These are phyloP conservation scores for Tangara arthus DNA, from an alignment of 2,797 vertebrate species.

Conservation along the genomic window DNA sequence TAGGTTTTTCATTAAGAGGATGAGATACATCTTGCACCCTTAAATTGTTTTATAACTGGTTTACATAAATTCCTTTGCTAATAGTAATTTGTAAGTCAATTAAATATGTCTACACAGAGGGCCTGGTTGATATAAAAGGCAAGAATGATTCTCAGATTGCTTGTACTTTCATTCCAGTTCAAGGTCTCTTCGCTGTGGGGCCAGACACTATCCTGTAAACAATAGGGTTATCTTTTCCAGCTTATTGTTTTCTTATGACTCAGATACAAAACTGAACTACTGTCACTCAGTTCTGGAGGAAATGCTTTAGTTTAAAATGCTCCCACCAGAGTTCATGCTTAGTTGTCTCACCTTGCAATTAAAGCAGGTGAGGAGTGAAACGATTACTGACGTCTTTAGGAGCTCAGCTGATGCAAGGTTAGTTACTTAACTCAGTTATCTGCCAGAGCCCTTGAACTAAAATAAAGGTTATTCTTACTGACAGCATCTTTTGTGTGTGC, in stretches of 20 bases:
- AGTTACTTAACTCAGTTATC: constrained; percentile 19
- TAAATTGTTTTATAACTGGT: background rate
- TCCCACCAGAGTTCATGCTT: background rate
- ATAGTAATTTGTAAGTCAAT: background rate
- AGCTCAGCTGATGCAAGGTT: constrained; percentile 4
- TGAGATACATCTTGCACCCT: background rate
- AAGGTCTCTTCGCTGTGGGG: background rate
- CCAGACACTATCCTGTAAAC: background rate
- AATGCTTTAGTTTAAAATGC: background rate
- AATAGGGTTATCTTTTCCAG: background rate
- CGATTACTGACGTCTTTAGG: background rate
- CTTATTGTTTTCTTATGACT: background rate
- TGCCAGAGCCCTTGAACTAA: constrained; percentile 11
- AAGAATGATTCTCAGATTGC: background rate
- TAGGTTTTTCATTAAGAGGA: background rate
- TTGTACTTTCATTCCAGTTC: background rate
- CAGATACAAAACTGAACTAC: background rate
- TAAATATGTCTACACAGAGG: background rate
- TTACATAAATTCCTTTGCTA: constrained; percentile 13
- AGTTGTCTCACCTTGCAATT: constrained; percentile 4
- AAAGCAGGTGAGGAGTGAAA: constrained; percentile 7
- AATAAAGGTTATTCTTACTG: constrained; percentile 23
- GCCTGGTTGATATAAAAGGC: background rate
- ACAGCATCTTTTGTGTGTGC: background rate
- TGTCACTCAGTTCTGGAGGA: background rate